Evolutionary conservation across 2,797 vertebrate species (phyloP).

Genomic region (Gymnothorax reevesii): DNA sequence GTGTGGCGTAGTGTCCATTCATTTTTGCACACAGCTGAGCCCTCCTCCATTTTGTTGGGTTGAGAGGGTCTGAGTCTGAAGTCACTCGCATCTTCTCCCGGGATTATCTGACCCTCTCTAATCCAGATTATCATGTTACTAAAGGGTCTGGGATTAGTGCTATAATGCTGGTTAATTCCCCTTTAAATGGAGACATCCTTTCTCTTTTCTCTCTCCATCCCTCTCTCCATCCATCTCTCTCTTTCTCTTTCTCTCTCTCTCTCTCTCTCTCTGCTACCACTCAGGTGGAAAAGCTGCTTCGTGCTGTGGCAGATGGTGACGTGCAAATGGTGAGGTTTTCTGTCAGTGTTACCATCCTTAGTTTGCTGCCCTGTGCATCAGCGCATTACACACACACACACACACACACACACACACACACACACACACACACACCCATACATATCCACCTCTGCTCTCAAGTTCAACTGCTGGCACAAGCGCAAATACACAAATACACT

Average conservation of each 20-base stretch:
- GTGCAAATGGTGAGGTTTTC: slow-evolving; percentile 87
- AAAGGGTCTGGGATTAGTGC: slow-evolving; percentile 45
- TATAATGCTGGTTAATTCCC: slow-evolving; percentile 35
- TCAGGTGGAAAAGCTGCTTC: slow-evolving; percentile 93
- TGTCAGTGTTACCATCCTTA: not conserved
- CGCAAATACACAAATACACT: too few relatives aligned
- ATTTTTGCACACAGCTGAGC: not conserved
- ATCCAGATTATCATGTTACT: slow-evolving; percentile 35
- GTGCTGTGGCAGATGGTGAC: slow-evolving; percentile 92
- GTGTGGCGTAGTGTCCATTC: not conserved
- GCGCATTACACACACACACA: not conserved
- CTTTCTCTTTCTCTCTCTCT: not conserved
- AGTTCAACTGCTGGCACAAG: too few relatives aligned
- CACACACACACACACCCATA: not conserved
- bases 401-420: not conserved
- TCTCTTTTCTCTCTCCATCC: slow-evolving; percentile 44
- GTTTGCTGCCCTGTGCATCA: too few relatives aligned
- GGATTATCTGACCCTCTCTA: slow-evolving; percentile 17
- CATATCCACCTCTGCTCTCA: too few relatives aligned
- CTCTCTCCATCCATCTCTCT: not conserved
- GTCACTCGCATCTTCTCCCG: not conserved
- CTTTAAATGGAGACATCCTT: slow-evolving; percentile 41
- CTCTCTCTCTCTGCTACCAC: slow-evolving; percentile 38
- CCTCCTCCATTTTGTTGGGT: not conserved
- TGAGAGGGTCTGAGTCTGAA: not conserved